Base-by-base conservation (phyloP, 2,888 invertebrate species). In the Parthenolecanium corni region DNA sequence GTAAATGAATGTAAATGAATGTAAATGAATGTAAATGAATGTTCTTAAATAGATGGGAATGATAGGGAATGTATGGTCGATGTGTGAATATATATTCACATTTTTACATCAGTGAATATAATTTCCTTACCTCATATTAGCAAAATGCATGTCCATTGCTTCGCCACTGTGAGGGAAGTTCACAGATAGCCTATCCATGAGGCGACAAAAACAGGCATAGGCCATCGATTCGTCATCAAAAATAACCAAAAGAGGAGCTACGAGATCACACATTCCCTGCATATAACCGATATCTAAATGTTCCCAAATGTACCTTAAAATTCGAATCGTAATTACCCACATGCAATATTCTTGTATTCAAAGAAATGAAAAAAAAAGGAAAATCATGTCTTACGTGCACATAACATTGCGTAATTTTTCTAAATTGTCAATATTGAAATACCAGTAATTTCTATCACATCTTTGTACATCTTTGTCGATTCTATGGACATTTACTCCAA, bases 261-360 rank as follows among this genome's bases (percentile, higher is more conserved):
- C 90, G 65, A 96, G 78, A 76, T 95, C 95, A 74, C 95, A 95
- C 95, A 95, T 96, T 69, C 95, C 95, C 74, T 95, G 95, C 81
- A 95, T 90, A 76, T 96, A 96, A 12, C 95, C 95, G 40, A 86
- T 82, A 53, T 94, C 92, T 68, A 96, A 76, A 73, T 95, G 89
- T 72, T 94, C 89, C 91, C 94, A 95, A 2, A 96, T 94, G 74
- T 92, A 95, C n/a, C 90, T 91, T 16, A 21, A 14, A 40, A n/a
- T 14, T 4, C 16, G 44, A 9, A 42, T 42, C 14, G 38, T 38
- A 38, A 38, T 11, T 38, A 9, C 9, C 9, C 14, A 38, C 9
- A 12, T 38, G 14, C 9, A 11, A 38, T 38, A 38, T 38, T 11
- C 14, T 38, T 38, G 38, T 9, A 9, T 9, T 12, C 9, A 38